Percentiles rank a stretch among this genome's conserved stretches.
Evolutionary conservation across 2,888 invertebrate species (phyloP).

Genomic region (Tipula unca): DNA sequence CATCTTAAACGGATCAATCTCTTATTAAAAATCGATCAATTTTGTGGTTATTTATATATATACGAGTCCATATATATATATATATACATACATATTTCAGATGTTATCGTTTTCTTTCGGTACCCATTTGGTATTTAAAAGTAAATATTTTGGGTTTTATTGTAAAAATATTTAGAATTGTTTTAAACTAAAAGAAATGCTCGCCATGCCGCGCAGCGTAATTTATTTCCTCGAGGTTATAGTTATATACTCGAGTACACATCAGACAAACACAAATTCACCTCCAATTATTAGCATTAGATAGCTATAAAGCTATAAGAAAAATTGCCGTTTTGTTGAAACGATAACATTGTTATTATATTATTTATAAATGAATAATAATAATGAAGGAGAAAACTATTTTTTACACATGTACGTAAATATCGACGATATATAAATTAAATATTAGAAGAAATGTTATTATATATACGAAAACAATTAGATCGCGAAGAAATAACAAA

Average conservation of each 20-base stretch:
- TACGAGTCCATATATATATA: too few relatives aligned
- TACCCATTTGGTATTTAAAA: not conserved
- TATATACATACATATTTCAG: not conserved
- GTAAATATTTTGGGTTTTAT: slow-evolving; percentile 14
- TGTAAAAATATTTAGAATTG: slow-evolving; percentile 3
- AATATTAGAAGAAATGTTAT: not conserved
- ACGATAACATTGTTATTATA: not conserved
- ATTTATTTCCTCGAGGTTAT: not conserved
- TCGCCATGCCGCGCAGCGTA: not conserved
- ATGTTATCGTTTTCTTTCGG: not conserved
- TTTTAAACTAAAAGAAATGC: not conserved
- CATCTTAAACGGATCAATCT: not conserved
- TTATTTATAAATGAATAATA: too few relatives aligned
- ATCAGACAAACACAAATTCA: not conserved
- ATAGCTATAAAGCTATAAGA: not conserved
- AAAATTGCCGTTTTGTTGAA: not conserved
- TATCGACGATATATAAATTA: not conserved
- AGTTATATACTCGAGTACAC: not conserved
- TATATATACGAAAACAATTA: not conserved
- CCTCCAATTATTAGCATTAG: not conserved
- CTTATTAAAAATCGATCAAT: slow-evolving; percentile 14
- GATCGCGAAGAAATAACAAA: slow-evolving; percentile 8
- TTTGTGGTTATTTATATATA: not conserved
- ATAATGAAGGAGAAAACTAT: not conserved
- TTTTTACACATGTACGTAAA: too few relatives aligned